Evolutionary conservation across 2,797 vertebrate species (phyloP), one percentile per base, ranked within the genome.

Genomic region (Enteromius paludinosus): DNA sequence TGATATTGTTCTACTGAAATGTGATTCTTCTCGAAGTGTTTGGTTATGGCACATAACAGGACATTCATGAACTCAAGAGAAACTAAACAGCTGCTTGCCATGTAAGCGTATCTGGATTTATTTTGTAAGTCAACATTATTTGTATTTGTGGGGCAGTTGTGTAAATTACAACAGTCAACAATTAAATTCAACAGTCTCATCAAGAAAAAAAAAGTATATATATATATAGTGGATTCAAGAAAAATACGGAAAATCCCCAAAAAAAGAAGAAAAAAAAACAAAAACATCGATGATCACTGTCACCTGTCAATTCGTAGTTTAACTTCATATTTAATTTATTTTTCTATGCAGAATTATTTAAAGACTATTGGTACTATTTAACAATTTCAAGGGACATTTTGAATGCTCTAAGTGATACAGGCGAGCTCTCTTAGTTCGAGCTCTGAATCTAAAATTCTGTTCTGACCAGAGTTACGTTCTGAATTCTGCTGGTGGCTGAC

Each of bases 91-190:
- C 94, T 99, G 98, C 98, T 99, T 99, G 96, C 98, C 95, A 92
- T 99, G 98, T 99, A 97, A 99, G 98, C 98, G 96, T 97, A 96
- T 93, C 95, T 96, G 95, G 95, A 97, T 97, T 96, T 98, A 99
- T 98, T 99, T 99, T 99, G 96, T 98, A 99, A 98, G 93, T 95
- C 92, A 91, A 93, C 95, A 96, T 97, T 97, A 97, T 98, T 99
- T 97, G 96, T 99, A 99, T 98, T 95, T 96, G 98, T 99, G 96
- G 96, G 97, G 96, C 97, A 96, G 96, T 98, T 99, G 81, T 99
- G 96, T 98, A 98, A 97, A 98, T 96, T 97, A 97, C 92, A 93
- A 92, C 88, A 85, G 91, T 90, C 91, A 87, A 95, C 95, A 90
- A 87, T 74, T 85, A 70, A 87, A 87, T 73, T 84, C 76, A 84